phyloP scores from a whole-genome alignment of 2,797 vertebrate species.

The Margarornis squamiger region DNA sequence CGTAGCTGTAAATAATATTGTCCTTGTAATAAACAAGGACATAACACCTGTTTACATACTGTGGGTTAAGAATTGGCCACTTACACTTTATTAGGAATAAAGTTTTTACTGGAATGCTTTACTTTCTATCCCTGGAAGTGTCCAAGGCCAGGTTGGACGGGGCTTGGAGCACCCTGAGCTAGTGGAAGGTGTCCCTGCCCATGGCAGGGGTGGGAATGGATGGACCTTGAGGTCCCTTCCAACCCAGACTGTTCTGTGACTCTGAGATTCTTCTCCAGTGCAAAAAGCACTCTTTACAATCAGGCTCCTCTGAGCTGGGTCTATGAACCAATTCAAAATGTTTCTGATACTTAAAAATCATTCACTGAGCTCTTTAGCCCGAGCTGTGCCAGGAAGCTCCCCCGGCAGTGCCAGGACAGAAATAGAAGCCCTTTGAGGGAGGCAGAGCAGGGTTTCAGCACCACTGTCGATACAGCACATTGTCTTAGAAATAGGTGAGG shows the following conservation, averaged over 20 bases:
- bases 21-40: background rate
- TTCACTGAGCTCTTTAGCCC: background rate
- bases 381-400: background rate
- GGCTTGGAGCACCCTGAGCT: background rate
- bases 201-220: background rate
- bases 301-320: background rate
- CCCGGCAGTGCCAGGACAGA: background rate
- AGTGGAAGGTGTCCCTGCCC: background rate
- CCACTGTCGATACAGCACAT: background rate
- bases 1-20: background rate
- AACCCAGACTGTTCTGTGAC: background rate
- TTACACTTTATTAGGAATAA: background rate
- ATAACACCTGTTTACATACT: background rate
- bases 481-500: background rate
- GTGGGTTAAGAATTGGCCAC: background rate
- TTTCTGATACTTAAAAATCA: background rate
- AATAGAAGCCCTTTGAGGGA: background rate
- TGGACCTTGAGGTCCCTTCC: background rate
- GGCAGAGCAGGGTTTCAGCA: background rate
- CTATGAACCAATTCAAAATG: background rate
- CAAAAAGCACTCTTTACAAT: background rate
- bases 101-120: background rate
- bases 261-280: background rate
- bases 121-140: background rate
- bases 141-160: fast-evolving